Percentiles rank a stretch among this genome's conserved stretches.
phyloP scores from a whole-genome alignment of 1,140 invertebrate species.

The Drosophila kohkoa region DNA sequence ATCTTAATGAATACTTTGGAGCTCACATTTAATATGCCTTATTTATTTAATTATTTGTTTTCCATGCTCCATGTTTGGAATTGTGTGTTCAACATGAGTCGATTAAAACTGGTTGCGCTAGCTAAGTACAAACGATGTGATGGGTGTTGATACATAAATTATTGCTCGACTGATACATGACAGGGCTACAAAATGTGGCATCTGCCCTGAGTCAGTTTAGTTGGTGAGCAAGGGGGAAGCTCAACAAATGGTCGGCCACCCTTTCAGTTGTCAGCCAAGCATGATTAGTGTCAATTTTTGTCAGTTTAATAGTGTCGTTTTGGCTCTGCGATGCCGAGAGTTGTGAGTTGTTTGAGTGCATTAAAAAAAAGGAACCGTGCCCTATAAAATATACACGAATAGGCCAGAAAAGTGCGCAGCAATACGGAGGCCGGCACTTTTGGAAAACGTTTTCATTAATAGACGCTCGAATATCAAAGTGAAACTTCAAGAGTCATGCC shows the following conservation, averaged over 20 bases:
- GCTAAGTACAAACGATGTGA: constrained; percentile 35
- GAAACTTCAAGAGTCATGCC: constrained; percentile 76
- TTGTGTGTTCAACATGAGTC: neutral
- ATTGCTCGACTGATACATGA: constrained; percentile 61
- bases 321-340: constrained; percentile 2
- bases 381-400: constrained; percentile 68
- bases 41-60: neutral
- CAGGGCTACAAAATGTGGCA: constrained; percentile 66
- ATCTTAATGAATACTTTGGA: neutral
- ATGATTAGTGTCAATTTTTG: constrained; percentile 83
- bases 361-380: constrained; percentile 75
- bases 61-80: neutral
- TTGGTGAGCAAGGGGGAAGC: neutral
- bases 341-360: constrained; percentile 58
- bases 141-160: constrained; percentile 71
- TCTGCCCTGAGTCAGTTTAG: constrained; percentile 5
- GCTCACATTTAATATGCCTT: neutral
- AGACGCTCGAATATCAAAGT: constrained; percentile 81
- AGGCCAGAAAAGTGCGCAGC: constrained; percentile 65
- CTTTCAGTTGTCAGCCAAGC: constrained; percentile 66
- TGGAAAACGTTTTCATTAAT: constrained; percentile 75
- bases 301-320: constrained; percentile 76
- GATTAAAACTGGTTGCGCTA: neutral
- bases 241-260: constrained; percentile 65
- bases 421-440: constrained; percentile 35